Percentiles rank a stretch among this genome's conserved stretches.
These are phyloP conservation scores for Patiria pectinifera DNA, from an alignment of 53 echinoderm and acorn worm species.

Conservation along the genomic window DNA sequence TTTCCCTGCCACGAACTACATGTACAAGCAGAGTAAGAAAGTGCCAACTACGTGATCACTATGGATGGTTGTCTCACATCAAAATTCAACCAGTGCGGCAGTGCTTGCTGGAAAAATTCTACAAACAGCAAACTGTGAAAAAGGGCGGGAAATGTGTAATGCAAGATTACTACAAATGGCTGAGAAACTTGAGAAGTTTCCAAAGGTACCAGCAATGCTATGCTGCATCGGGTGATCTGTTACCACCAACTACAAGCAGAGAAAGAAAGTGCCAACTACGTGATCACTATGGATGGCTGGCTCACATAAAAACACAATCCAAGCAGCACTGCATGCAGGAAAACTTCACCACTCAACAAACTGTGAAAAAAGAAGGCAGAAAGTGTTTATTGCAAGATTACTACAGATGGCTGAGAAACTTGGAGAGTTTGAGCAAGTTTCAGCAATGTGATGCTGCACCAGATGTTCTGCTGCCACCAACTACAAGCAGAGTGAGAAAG, in stretches of 20 bases:
- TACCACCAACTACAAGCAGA: background rate
- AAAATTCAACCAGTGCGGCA: background rate
- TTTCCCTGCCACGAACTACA: background rate
- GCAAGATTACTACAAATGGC: conserved; percentile 44
- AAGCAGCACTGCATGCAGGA: background rate
- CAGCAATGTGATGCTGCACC: background rate
- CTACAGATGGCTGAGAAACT: background rate
- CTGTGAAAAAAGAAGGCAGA: background rate
- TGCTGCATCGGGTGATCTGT: background rate
- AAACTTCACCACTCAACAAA: background rate
- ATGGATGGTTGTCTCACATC: background rate
- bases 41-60: background rate
- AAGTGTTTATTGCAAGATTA: background rate
- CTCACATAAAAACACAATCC: background rate
- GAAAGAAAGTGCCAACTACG: background rate
- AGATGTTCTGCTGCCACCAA: background rate
- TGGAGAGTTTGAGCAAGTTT: too few relatives aligned
- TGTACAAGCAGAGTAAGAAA: background rate
- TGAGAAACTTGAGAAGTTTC: background rate
- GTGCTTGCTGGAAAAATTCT: background rate
- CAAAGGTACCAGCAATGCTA: background rate
- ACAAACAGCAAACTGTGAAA: too few relatives aligned
- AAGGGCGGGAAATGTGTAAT: background rate
- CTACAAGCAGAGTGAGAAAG: background rate
- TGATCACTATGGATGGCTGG: background rate